Evolutionary conservation across 1,140 invertebrate genomes (phyloP), one percentile per base, ranked within the genome.

Genomic region (Panonychus citri): DNA sequence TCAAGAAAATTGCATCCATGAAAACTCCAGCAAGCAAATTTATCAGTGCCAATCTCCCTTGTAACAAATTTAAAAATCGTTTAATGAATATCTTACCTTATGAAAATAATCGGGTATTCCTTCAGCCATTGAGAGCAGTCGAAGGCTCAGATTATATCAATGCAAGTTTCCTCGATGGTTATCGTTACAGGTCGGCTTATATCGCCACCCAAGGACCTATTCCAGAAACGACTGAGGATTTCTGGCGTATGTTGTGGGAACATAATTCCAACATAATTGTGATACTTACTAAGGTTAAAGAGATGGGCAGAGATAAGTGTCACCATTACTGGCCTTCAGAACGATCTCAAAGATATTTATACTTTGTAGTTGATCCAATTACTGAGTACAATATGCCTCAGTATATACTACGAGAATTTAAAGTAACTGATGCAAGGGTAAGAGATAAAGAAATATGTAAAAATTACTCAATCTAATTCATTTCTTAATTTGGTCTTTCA

Each of bases 191-290:
- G 24, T 81, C 79, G 57, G 90, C 90, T 48, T 99, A 98, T 65
- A 93, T 99, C 59, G 94, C 94, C 0, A 95, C 94, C 5, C 95
- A 99, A 73, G 93, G 91, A 12, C 94, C 95, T 0, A 71, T 97
- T 17, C 78, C 79, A 26, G 87, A 97, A 62, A 98, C 95, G 0
- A 87, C 87, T 0, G 89, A 95, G 63, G 94, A 99, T 67, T 91
- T 99, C 64, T 99, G 95, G 95, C 76, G 94, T 59, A 97, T 97
- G 93, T 73, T 99, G n/a, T 99, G 94, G 94, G 93, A 98, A 68
- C 90, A 98, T 67, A 97, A 99, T 70, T 96, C 90, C 0, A 96
- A 89, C 5, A 98, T 99, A 68, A 83, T 99, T 39, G 94, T 97
- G 12, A 98, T 97, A 91, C 72, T 98, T 39, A 97, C 90, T 3